phyloP scores from a whole-genome alignment of 1,140 invertebrate genomes.

The Conus ventricosus region DNA sequence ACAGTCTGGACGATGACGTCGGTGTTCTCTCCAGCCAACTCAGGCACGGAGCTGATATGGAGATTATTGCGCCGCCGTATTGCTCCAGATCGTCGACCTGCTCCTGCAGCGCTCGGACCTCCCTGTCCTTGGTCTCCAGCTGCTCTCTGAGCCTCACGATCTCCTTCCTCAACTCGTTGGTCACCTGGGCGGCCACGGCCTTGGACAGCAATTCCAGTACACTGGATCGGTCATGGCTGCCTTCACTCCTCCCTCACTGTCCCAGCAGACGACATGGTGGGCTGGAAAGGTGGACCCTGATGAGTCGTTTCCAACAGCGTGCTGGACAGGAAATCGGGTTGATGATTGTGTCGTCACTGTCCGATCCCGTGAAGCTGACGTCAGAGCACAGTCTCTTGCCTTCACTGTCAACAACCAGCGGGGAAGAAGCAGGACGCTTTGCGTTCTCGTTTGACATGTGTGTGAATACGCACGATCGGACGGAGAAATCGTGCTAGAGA shows the following conservation, averaged over 20 bases:
- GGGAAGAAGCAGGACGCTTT: too few relatives aligned
- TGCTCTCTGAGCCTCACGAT: not conserved
- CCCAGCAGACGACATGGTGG: too few relatives aligned
- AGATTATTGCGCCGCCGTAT: not conserved
- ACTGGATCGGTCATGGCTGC: not conserved
- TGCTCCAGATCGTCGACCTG: constrained; percentile 3
- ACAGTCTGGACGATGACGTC: not conserved
- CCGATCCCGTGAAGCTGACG: too few relatives aligned
- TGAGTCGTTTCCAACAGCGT: too few relatives aligned
- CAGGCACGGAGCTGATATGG: not conserved
- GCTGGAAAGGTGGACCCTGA: too few relatives aligned
- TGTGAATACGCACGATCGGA: too few relatives aligned
- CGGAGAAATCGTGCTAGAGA: too few relatives aligned
- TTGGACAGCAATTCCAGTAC: not conserved
- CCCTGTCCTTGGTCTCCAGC: not conserved
- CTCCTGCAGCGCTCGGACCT: not conserved
- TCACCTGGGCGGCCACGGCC: not conserved
- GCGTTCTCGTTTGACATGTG: too few relatives aligned
- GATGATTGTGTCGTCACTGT: too few relatives aligned
- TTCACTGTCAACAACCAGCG: too few relatives aligned
- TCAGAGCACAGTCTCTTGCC: too few relatives aligned
- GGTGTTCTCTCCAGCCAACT: not conserved
- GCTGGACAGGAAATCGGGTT: too few relatives aligned
- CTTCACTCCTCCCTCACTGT: not conserved
- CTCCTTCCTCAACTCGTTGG: not conserved